A percentile compares a stretch with the other conserved stretches of the same genome.
Evolutionary conservation across 1,140 invertebrate genomes (phyloP).

Genomic region (Diorhabda carinulata): DNA sequence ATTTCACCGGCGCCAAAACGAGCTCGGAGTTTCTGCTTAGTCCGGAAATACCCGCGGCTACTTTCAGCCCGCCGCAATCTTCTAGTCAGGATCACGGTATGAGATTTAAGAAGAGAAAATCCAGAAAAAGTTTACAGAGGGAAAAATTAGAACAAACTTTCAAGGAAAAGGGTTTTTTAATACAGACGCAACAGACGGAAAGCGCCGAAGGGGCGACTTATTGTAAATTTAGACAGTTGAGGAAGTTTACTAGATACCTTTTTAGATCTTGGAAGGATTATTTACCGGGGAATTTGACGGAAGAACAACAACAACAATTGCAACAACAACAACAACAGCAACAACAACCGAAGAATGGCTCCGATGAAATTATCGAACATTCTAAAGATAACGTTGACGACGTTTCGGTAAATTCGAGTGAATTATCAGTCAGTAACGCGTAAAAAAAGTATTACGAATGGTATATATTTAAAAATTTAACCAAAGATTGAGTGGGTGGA

Average conservation of each 20-base stretch:
- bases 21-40: conserved; percentile 48
- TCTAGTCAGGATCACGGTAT: conserved; percentile 41
- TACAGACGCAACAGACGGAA: conserved; percentile 87
- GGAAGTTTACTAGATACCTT: conserved; percentile 87
- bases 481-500: conserved; percentile 21
- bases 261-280: conserved; percentile 92
- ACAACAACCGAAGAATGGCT: not conserved
- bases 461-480: not conserved
- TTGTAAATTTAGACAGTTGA: conserved; percentile 86
- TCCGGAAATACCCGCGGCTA: conserved; percentile 46
- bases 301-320: conserved; percentile 31
- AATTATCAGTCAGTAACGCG: conserved; percentile 21
- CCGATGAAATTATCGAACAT: conserved; percentile 14
- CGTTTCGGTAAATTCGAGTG: conserved; percentile 30
- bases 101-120: conserved; percentile 62
- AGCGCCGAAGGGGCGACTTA: conserved; percentile 89
- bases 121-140: conserved; percentile 74
- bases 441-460: conserved; percentile 11
- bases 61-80: conserved; percentile 26
- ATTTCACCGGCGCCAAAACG: conserved; percentile 33
- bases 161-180: conserved; percentile 86
- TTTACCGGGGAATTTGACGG: conserved; percentile 69
- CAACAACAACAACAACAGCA: conserved; percentile 9
- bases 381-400: conserved; percentile 24
- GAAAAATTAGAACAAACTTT: conserved; percentile 89